Percentiles rank a stretch among this genome's conserved stretches.
Evolutionary conservation across 2,797 vertebrate genomes (phyloP).

Genomic region (Thripadectes ignobilis): DNA sequence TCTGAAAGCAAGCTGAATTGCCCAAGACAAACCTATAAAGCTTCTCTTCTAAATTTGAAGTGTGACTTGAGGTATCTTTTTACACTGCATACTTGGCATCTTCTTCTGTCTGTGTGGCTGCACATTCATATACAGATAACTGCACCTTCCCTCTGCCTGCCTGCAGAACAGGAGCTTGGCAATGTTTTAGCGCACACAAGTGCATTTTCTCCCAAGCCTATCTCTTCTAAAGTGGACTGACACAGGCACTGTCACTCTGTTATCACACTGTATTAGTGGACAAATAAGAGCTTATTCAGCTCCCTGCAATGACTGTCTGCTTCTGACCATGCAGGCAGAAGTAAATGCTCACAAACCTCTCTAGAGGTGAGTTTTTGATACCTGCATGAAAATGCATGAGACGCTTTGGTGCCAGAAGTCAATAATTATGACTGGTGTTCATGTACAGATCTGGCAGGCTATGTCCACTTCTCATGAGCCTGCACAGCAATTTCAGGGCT

Average conservation of each 20-base stretch:
- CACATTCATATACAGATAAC: neutral
- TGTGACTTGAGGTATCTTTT: neutral
- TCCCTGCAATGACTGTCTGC: neutral
- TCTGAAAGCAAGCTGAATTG: neutral
- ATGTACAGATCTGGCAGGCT: neutral
- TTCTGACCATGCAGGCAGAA: neutral
- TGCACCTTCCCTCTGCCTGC: neutral
- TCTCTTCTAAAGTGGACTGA: neutral
- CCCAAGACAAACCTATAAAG: neutral
- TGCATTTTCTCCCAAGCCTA: neutral
- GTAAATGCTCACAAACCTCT: neutral
- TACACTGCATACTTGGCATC: neutral
- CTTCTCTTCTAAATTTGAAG: neutral
- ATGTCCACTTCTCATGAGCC: neutral
- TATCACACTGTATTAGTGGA: neutral
- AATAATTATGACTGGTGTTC: neutral
- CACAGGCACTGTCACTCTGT: neutral
- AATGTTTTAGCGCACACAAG: rapidly evolving
- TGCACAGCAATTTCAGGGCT: neutral
- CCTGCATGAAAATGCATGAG: neutral
- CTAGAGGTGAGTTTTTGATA: neutral
- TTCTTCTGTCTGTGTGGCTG: neutral
- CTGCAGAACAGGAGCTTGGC: neutral
- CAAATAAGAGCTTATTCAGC: neutral
- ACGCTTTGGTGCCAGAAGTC: neutral